These are phyloP conservation scores for Drosophila prolongata DNA, from an alignment of 2,888 invertebrate genomes.

Conservation along the genomic window DNA sequence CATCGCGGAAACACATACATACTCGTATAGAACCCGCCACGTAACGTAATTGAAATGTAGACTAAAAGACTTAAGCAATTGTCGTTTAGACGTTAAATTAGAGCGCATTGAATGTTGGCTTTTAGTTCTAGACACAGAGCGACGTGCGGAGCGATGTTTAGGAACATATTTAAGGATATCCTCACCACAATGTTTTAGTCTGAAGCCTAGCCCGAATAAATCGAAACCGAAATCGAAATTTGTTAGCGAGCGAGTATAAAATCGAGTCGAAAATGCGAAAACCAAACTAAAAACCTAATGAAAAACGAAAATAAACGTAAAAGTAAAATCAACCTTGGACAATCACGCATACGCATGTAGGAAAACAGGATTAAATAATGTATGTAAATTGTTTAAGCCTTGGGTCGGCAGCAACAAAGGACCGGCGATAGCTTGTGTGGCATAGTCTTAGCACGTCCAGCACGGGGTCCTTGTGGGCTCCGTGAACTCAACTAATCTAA, in stretches of 20 bases:
- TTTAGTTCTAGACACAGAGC: conserved; percentile 53
- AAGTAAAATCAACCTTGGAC: conserved; percentile 69
- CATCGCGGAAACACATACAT: conserved; percentile 4
- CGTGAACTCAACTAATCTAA: conserved; percentile 37
- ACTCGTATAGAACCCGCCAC: conserved; percentile 21
- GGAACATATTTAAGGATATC: conserved; percentile 38
- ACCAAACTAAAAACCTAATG: conserved; percentile 16
- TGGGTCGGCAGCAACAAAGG: conserved; percentile 7
- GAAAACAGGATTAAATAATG: conserved; percentile 45
- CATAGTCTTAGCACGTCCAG: conserved; percentile 52
- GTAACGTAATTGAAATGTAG: conserved; percentile 66
- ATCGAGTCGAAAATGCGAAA: conserved; percentile 19
- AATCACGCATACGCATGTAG: conserved; percentile 67
- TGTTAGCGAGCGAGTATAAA: conserved; percentile 23
- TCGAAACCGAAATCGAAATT: conserved; percentile 20
- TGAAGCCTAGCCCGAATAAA: conserved; percentile 49
- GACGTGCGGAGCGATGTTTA: conserved; percentile 25
- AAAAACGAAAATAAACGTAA: conserved; percentile 31
- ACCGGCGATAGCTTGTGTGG: conserved; percentile 36
- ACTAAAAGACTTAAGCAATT: conserved; percentile 84
- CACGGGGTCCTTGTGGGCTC: conserved; percentile 31
- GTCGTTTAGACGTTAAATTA: conserved; percentile 83
- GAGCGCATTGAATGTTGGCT: conserved; percentile 83
- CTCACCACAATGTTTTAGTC: conserved; percentile 59
- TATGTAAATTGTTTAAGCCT: conserved; percentile 46